phyloP scores from a whole-genome alignment of 2,888 invertebrate species.

The Pediacus dermestoides region DNA sequence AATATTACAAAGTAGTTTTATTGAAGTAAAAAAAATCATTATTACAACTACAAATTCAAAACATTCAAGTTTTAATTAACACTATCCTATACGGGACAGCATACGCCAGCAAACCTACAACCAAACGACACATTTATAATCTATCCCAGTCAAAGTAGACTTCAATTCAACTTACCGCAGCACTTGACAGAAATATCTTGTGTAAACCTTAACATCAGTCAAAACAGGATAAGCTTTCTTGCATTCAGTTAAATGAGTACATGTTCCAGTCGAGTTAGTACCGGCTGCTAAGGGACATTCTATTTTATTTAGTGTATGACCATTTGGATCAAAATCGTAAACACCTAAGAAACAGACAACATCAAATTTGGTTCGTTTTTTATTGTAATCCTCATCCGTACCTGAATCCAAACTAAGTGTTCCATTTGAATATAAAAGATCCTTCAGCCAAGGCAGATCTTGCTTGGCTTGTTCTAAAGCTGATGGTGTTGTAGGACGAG shows the following conservation, averaged over 20 bases:
- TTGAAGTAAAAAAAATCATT: no score
- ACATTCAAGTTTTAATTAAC: no score
- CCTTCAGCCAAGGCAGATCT: conserved; percentile 30
- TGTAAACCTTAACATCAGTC: conserved; percentile 26
- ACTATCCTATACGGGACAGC: no score
- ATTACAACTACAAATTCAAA: no score
- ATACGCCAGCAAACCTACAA: conserved; percentile 34
- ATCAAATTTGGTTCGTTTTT: conserved; percentile 9
- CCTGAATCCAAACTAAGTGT: conserved; percentile 21
- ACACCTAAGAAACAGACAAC: conserved; percentile 20
- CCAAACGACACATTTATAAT: conserved; percentile 9
- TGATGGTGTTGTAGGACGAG: background rate
- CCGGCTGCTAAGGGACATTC: conserved; percentile 27
- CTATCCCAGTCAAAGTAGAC: background rate
- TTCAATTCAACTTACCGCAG: conserved; percentile 26
- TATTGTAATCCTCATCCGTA: conserved; percentile 3
- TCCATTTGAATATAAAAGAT: conserved; percentile 28
- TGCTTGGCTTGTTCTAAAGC: conserved; percentile 8
- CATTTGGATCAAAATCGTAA: conserved; percentile 30
- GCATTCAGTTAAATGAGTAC: conserved; percentile 32
- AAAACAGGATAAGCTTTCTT: conserved; percentile 25
- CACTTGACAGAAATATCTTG: conserved; percentile 33
- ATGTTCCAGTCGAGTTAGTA: conserved; percentile 28
- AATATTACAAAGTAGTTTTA: no score
- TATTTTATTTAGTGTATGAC: no score